These are phyloP conservation scores for Hormiphora californensis DNA, from an alignment of 37 sponge, comb jelly and placozoan species.

Conservation along the genomic window DNA sequence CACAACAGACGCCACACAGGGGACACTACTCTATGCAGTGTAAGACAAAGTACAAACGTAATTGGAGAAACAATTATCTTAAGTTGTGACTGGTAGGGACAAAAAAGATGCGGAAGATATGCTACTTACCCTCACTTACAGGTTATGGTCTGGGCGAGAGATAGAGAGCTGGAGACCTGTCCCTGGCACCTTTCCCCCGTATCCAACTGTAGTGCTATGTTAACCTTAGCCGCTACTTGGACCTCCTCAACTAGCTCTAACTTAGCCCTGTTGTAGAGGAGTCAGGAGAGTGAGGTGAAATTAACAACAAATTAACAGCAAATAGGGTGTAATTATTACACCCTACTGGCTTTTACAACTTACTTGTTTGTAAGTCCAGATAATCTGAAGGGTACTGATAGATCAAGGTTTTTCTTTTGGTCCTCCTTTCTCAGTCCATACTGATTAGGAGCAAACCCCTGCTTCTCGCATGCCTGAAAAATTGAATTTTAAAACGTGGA, in stretches of 20 bases:
- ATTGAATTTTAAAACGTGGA: background rate
- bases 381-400: slow-evolving; percentile 10
- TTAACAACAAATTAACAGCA: background rate
- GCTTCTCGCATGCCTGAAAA: slow-evolving; percentile 38
- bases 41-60: too few relatives aligned
- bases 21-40: too few relatives aligned
- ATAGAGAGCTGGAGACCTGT: background rate
- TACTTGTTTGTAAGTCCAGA: slow-evolving; percentile 47
- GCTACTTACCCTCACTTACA: slow-evolving; percentile 48
- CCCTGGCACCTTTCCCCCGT: background rate
- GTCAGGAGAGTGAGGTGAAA: background rate
- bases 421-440: slow-evolving; percentile 13
- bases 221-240: background rate
- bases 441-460: background rate
- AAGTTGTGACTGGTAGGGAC: too few relatives aligned
- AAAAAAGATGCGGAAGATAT: too few relatives aligned
- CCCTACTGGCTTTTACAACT: too few relatives aligned
- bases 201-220: slow-evolving; percentile 33
- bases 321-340: background rate
- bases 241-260: slow-evolving; percentile 5
- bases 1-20: too few relatives aligned
- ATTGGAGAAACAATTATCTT: too few relatives aligned
- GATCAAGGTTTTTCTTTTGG: background rate
- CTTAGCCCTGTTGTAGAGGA: background rate
- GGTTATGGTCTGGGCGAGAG: background rate